Evolutionary conservation across 2,888 invertebrate species (phyloP).

Genomic region (Trilocha varians): DNA sequence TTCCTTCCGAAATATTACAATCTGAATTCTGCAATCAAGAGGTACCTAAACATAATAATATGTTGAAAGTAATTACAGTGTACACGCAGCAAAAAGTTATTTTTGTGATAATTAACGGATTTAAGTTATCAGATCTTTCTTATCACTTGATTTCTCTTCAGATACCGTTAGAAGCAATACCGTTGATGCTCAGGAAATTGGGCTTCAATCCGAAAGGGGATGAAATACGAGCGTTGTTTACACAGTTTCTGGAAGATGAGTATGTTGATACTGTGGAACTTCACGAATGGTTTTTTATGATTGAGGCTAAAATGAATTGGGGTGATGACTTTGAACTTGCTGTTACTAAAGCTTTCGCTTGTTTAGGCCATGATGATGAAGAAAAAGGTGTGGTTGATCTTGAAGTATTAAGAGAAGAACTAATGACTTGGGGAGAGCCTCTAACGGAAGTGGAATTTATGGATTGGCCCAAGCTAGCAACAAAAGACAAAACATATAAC

Average conservation of each 20-base stretch:
- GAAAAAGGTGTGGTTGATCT: constrained; percentile 44
- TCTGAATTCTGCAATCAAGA: too few species aligned
- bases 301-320: constrained; percentile 58
- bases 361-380: constrained; percentile 48
- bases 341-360: constrained; percentile 47
- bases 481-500: constrained; percentile 48
- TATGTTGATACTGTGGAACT: constrained; percentile 53
- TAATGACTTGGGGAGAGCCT: constrained; percentile 56
- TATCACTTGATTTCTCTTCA: constrained; percentile 15
- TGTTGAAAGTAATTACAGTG: too few species aligned
- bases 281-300: constrained; percentile 55
- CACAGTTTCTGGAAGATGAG: constrained; percentile 53
- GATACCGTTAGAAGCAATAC: constrained; percentile 41
- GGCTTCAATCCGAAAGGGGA: constrained; percentile 59
- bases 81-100: too few species aligned
- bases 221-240: constrained; percentile 40
- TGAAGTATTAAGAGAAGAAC: constrained; percentile 40
- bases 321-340: constrained; percentile 55
- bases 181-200: constrained; percentile 50
- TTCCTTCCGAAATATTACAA: too few species aligned
- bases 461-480: constrained; percentile 44
- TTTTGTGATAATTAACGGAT: too few species aligned
- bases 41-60: too few species aligned
- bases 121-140: too few species aligned
- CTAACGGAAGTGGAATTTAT: constrained; percentile 48